Evolutionary conservation across 2,113 vertebrate species (phyloP).

Genomic region (Nothoprocta perdicaria): DNA sequence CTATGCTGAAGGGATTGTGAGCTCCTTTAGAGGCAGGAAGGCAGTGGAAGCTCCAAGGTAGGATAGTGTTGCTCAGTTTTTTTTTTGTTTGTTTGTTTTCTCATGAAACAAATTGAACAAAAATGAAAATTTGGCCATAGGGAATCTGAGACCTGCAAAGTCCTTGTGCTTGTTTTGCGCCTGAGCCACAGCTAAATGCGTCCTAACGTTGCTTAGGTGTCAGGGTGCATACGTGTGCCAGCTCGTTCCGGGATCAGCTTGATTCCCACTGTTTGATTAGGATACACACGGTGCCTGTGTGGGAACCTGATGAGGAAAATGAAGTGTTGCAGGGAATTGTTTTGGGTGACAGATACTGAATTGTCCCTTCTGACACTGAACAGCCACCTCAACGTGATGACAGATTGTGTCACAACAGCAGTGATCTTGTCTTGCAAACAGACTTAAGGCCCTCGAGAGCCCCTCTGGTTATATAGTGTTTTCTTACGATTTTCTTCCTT

Average conservation of each 20-base stretch:
- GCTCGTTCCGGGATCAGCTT: not conserved
- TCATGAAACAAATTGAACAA: not conserved
- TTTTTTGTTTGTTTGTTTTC: not conserved
- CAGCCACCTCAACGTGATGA: not conserved
- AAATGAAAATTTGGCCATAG: not conserved
- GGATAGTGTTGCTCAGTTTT: not conserved
- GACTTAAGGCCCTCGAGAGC: not conserved
- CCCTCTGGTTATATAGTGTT: not conserved
- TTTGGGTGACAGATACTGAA: not conserved
- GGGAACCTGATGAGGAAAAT: not conserved
- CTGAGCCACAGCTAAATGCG: not conserved
- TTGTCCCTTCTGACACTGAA: not conserved
- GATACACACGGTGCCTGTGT: not conserved
- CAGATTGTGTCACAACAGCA: not conserved
- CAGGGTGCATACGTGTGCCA: not conserved
- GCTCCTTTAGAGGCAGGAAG: constrained; percentile 27
- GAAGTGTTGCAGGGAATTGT: not conserved
- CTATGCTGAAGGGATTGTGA: not conserved
- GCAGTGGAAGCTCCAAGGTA: constrained; percentile 9
- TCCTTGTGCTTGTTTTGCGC: not conserved
- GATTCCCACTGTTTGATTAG: not conserved
- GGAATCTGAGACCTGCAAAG: not conserved
- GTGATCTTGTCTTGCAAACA: not conserved
- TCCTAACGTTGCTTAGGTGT: not conserved
- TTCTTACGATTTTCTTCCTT: not conserved